A percentile compares a stretch with the other conserved stretches of the same genome.
phyloP scores from a whole-genome alignment of 1,140 invertebrate genomes.

The Drosophila yakuba region DNA sequence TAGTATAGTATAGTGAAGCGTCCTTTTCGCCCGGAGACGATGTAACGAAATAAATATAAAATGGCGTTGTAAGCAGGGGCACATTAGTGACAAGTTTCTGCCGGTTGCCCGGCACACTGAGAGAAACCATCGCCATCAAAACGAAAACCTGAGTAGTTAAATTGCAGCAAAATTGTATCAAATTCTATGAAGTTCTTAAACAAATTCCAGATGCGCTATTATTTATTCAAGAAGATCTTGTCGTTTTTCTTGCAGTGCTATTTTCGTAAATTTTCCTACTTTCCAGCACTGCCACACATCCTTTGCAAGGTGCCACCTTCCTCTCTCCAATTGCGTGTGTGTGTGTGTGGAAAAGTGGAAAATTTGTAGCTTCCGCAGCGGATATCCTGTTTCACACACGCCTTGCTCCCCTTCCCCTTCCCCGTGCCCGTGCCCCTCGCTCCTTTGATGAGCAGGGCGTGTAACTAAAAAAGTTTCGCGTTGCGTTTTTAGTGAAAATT shows the following conservation, averaged over 20 bases:
- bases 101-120: background rate
- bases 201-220: too few species aligned
- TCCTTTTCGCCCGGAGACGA: constrained; percentile 57
- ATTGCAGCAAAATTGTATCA: too few species aligned
- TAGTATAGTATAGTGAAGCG: constrained; percentile 24
- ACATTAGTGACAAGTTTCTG: constrained; percentile 67
- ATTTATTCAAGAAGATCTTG: too few species aligned
- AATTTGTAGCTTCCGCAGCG: constrained; percentile 82
- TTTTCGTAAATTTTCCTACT: constrained; percentile 3
- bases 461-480: constrained; percentile 78
- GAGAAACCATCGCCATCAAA: background rate
- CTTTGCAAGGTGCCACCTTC: constrained; percentile 42
- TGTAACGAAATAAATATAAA: constrained; percentile 80
- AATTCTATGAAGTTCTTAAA: too few species aligned
- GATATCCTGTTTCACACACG: constrained; percentile 83
- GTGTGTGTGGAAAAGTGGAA: constrained; percentile 78
- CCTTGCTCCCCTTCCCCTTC: constrained; percentile 18
- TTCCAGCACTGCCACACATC: background rate
- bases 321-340: background rate
- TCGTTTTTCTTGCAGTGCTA: too few species aligned
- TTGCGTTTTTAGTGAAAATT: constrained; percentile 84
- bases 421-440: constrained; percentile 17
- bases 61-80: constrained; percentile 78
- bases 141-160: too few species aligned
- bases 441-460: constrained; percentile 48